phyloP scores from a whole-genome alignment of 2,797 vertebrate species.

The Miichthys miiuy region DNA sequence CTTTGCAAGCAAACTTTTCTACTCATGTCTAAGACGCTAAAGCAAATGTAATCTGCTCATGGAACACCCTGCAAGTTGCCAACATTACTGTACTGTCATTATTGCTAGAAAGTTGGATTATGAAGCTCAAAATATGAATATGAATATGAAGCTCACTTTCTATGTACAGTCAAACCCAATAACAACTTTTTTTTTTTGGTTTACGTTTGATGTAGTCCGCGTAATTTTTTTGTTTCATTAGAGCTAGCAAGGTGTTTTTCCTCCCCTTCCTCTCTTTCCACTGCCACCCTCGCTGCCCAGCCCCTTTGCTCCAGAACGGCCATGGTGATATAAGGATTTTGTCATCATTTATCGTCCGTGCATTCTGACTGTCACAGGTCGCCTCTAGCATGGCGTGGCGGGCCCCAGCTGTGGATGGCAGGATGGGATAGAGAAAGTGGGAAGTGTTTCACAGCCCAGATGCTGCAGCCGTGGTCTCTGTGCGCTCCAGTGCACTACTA shows the following conservation, averaged over 20 bases:
- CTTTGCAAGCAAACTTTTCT: slow-evolving; percentile 62
- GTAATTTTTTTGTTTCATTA: slow-evolving; percentile 27
- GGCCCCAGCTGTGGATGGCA: slow-evolving; percentile 74
- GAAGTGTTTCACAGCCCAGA: slow-evolving; percentile 66
- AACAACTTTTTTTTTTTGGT: slow-evolving; percentile 15
- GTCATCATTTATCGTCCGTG: slow-evolving; percentile 68
- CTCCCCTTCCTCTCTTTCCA: not conserved
- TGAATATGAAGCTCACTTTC: too few relatives aligned
- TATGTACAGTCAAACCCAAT: slow-evolving; percentile 2
- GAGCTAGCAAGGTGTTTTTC: not conserved
- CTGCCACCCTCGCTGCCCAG: slow-evolving; percentile 13
- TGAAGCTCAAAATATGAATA: not conserved
- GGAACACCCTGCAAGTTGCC: slow-evolving; percentile 30
- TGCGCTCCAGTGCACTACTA: slow-evolving; percentile 69
- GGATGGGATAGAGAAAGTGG: slow-evolving; percentile 34
- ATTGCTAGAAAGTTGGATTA: slow-evolving; percentile 27
- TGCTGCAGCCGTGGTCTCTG: slow-evolving; percentile 55
- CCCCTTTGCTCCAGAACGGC: slow-evolving; percentile 48
- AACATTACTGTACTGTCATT: slow-evolving; percentile 28
- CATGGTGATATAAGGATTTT: slow-evolving; percentile 61
- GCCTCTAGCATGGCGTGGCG: slow-evolving; percentile 47
- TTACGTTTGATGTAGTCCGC: slow-evolving; percentile 6
- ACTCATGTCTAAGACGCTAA: slow-evolving; percentile 48
- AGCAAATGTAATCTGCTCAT: slow-evolving; percentile 55
- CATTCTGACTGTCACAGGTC: slow-evolving; percentile 60